A percentile compares a stretch with the other conserved stretches of the same genome.
Evolutionary conservation across 1,140 invertebrate genomes (phyloP).

Genomic region (Pararge aegeria): DNA sequence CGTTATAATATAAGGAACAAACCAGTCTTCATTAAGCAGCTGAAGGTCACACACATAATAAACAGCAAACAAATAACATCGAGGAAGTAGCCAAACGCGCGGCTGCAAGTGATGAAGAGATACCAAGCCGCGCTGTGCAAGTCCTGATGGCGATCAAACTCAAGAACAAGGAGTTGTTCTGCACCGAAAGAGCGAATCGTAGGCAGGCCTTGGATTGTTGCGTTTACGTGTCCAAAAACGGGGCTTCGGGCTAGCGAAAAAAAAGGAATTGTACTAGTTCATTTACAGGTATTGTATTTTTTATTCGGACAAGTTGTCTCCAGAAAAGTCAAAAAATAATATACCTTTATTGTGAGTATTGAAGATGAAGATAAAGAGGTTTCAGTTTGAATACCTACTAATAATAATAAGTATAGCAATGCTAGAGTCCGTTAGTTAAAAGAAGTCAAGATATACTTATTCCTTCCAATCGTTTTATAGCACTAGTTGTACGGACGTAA

Average conservation of each 20-base stretch:
- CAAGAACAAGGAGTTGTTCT: slow-evolving; percentile 82
- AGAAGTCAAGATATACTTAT: slow-evolving; percentile 79
- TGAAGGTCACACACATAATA: slow-evolving; percentile 85
- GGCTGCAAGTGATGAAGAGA: slow-evolving; percentile 86
- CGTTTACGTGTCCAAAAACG: slow-evolving; percentile 91
- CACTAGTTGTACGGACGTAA: slow-evolving; percentile 89
- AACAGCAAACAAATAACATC: slow-evolving; percentile 86
- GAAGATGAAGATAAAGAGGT: too few species aligned
- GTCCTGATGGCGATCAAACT: slow-evolving; percentile 85
- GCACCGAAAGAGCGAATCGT: slow-evolving; percentile 89
- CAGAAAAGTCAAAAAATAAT: too few species aligned
- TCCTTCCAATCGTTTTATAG: slow-evolving; percentile 91
- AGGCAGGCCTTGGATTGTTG: slow-evolving; percentile 89
- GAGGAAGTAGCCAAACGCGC: slow-evolving; percentile 91
- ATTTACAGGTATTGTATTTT: not conserved
- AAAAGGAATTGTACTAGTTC: too few species aligned
- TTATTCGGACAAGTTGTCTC: too few species aligned
- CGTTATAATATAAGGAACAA: slow-evolving; percentile 31
- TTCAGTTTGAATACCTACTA: too few species aligned
- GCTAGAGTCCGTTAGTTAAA: too few species aligned
- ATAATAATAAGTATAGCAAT: too few species aligned
- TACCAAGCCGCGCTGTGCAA: slow-evolving; percentile 87
- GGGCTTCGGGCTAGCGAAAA: slow-evolving; percentile 85
- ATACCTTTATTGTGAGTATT: too few species aligned
- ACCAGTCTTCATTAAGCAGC: slow-evolving; percentile 79